Base-by-base conservation (phyloP, 2,113 vertebrate genomes). In the Illadopsis cleaveri region DNA sequence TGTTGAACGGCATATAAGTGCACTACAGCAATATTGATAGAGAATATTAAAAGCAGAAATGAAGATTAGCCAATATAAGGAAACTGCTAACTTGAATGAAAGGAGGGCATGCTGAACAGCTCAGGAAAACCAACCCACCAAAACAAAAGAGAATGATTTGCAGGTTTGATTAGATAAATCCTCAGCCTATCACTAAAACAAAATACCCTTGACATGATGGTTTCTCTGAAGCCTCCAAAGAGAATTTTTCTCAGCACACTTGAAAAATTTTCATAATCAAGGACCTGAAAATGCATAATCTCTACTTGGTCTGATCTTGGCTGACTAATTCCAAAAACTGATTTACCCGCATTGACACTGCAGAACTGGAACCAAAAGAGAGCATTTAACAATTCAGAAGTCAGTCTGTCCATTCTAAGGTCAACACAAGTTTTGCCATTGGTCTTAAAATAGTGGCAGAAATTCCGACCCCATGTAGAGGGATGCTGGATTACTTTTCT, bases 41-140 rank as follows among this genome's bases (percentile, higher is more conserved):
- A 56, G 71, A 95, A 76, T 90, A 95, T 92, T 94, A 83, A 91
- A 94, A 95, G 81, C 83, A 83, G 88, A 88, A 97, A 94, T 94
- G 94, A 95, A 97, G 80, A 89, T 85, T 94, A 77, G 42, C 57
- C 86, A 86, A 69, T 69, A 71, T 48, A 47, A 86, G 75, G 51
- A 95, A 78, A 88, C 15, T 69, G 27, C 65, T 66, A 50, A 78
- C 53, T 79, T 84, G 82, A 93, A 86, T 70, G 51, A 84, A 90
- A 61, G 79, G 48, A 84, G 44, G 42, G 27, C 40, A 73, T 42
- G 70, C 19, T 31, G 51, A 91, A 92, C 16, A 82, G 35, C 37
- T 87, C 10, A 54, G 94, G n/a, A 85, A 90, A 82, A 83, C 10
- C 38, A 92, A 40, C 6, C 33, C 48, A 62, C 20, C 14, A 51